Base-by-base conservation (phyloP, 2,888 invertebrate species). In the Cantharis rufa region DNA sequence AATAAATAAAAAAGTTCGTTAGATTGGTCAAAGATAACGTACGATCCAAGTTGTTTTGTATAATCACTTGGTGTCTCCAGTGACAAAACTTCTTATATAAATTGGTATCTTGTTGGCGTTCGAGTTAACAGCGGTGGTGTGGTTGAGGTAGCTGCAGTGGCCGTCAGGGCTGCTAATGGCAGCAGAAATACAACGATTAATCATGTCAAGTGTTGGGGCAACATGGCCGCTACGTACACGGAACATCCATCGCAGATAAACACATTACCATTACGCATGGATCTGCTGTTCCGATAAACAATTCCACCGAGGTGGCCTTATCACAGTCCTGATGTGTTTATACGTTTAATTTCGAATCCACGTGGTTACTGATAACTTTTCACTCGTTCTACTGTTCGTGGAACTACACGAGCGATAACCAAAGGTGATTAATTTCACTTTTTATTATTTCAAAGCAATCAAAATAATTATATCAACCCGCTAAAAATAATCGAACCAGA, bases 161-260 rank as follows among this genome's bases (percentile, higher is more conserved):
- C 83, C 83, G 82, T 83, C 84, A 83, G 85, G 85, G 82, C 86
- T 88, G 88, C 86, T 88, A 88, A 88, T 88, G 88, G 87, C 88
- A 87, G 86, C 84, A 85, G 84, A 85, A 85, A 84, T 86, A 86
- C 87, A 85, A 87, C 87, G 86, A 88, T 88, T 88, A 88, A 88
- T 88, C 88, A 88, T 86, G 88, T 87, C 87, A 85, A 88, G 87
- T 87, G 87, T 86, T 87, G 85, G 85, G 85, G 84, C 87, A 88
- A 87, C 87, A 88, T 88, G 87, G 88, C 87, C 86, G 86, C 86
- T 84, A 84, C 85, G 86, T 86, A 87, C 87, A 86, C 85, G 87
- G 86, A 87, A 87, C 88, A 88, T 88, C 87, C 87, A 87, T 87
- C 86, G 87, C 87, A 87, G 88, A 88, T 88, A 88, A 88, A 88